These are phyloP conservation scores for Pelodiscus sinensis DNA, from an alignment of 2,113 vertebrate species.

Conservation along the genomic window DNA sequence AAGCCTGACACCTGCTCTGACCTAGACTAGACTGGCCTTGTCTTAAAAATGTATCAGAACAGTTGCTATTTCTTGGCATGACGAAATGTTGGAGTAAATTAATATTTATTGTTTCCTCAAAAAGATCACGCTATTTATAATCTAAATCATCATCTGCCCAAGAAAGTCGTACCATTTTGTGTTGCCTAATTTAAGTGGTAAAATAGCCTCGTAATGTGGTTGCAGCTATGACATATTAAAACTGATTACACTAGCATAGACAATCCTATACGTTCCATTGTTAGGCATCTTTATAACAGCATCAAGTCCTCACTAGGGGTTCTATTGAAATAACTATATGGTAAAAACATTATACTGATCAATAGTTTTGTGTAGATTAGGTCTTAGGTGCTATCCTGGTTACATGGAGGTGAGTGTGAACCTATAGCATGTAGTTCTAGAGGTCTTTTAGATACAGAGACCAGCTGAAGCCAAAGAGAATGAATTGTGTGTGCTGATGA, in stretches of 20 bases:
- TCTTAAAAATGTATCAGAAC: conserved; percentile 44
- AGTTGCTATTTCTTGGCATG: conserved; percentile 36
- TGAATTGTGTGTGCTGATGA: no score
- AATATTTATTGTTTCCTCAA: conserved; percentile 42
- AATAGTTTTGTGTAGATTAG: not conserved
- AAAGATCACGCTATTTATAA: conserved; percentile 54
- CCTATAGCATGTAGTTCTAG: not conserved
- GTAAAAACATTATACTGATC: not conserved
- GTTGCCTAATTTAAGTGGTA: not conserved
- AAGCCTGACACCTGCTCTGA: no score
- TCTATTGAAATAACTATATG: not conserved
- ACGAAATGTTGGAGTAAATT: conserved; percentile 49
- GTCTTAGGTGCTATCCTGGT: not conserved
- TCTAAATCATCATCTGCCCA: not conserved
- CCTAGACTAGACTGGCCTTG: no score
- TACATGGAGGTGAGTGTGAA: not conserved
- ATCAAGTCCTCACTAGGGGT: not conserved
- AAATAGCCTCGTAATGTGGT: no score
- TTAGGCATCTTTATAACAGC: not conserved
- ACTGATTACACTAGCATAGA: no score
- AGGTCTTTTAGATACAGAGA: not conserved
- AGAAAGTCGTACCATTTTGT: not conserved
- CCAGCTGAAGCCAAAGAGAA: no score
- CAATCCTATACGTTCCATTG: not conserved
- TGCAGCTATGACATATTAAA: no score